Evolutionary conservation across 2,113 vertebrate species (phyloP), one percentile per base, ranked within the genome.

Genomic region (Mellivora capensis): DNA sequence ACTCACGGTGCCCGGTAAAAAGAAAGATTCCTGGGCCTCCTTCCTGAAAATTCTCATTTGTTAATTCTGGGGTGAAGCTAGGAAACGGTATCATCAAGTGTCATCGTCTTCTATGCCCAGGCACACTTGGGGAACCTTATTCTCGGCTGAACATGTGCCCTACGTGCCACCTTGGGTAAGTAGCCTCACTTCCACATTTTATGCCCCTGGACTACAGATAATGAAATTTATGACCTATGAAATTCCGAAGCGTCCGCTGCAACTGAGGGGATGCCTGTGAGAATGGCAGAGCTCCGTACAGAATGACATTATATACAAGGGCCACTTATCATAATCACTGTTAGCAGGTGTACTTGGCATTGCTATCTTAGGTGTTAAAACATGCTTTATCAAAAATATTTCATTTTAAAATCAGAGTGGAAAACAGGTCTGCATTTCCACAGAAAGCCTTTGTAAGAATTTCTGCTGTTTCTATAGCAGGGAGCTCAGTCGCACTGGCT

Each of bases 361-460:
- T 37, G 77, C 81, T 79, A 47, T 69, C 88, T 93, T 47, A 37
- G 34, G 54, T 54, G 88, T 93, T 64, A 17, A 80, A 88, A 90
- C 90, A 25, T 27, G n/a, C 21, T 87, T 88, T 17, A 54, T 86
- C 7, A 64, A 88, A 93, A 17, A n/a, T 4, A 76, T 3, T 67
- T 76, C n/a, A 91, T 42, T 94, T 71, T 86, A 31, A 91, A 72
- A 67, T 44, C 17, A 7, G 25, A 25, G 3, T 88, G 77, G 62
- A 31, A 76, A 72, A 61, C 47, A 61, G 0, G n/a, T 27, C 74
- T 20, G 34, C 7, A 20, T 34, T 84, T 94, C 76, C 39, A 25
- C 7, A 44, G 83, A 34, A 93, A 80, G 67, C 13, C 61, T 69
- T 42, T 25, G 54, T n/a, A 18, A 87, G 85, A 8, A 42, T 39